These are phyloP conservation scores for Tromatobia lineatoria DNA, from an alignment of 2,888 invertebrate genomes.

Conservation along the genomic window DNA sequence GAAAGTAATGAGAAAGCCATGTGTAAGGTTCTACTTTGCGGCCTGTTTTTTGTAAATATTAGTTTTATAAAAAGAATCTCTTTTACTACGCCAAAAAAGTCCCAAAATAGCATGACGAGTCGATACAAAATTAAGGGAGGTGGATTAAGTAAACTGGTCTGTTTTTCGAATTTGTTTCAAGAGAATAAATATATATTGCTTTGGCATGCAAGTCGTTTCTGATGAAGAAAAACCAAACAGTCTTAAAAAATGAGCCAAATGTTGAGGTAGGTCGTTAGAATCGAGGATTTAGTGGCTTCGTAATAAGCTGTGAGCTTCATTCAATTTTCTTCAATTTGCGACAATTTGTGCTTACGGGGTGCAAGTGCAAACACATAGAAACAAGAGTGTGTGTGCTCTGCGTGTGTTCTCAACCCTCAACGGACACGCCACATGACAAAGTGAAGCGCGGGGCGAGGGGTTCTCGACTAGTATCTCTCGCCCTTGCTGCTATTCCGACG, in stretches of 20 bases:
- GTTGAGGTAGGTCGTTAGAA: conserved; percentile 82
- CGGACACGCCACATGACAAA: conserved; percentile 25
- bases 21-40: too few species aligned
- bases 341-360: conserved; percentile 83
- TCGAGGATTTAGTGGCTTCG: conserved; percentile 83
- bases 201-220: too few species aligned
- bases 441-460: conserved; percentile 4
- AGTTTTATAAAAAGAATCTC: too few species aligned
- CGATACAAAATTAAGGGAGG: too few species aligned
- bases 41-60: too few species aligned
- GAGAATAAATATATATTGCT: too few species aligned
- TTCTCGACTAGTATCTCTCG: background rate
- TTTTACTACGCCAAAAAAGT: too few species aligned
- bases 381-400: conserved; percentile 51
- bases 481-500: background rate
- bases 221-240: background rate
- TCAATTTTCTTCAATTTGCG: conserved; percentile 85
- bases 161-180: too few species aligned
- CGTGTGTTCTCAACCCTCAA: conserved; percentile 16
- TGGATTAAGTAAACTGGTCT: too few species aligned
- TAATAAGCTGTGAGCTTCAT: conserved; percentile 83
- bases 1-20: too few species aligned
- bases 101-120: too few species aligned
- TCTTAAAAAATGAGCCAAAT: conserved; percentile 76
- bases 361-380: conserved; percentile 40